Evolutionary conservation across 2,888 invertebrate genomes (phyloP).

Genomic region (Torymus aiolomorphi): DNA sequence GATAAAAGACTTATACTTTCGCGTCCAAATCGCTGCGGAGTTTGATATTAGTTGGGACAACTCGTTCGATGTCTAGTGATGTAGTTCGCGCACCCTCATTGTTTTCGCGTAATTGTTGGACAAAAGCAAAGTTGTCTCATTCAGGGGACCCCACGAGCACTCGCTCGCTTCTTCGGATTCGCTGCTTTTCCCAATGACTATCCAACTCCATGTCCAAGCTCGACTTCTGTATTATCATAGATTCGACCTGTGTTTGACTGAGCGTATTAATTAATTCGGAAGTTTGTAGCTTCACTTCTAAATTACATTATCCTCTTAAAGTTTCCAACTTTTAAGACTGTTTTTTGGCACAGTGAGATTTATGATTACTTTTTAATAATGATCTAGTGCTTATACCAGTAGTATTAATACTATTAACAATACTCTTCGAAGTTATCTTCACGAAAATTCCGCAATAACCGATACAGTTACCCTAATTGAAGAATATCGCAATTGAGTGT

Average conservation of each 20-base stretch:
- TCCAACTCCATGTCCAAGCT: neutral
- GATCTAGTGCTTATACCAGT: too few species aligned
- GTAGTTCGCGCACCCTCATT: slow-evolving; percentile 65
- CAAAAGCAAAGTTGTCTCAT: slow-evolving; percentile 74
- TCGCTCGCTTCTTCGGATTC: slow-evolving; percentile 35
- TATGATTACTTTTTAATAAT: too few species aligned
- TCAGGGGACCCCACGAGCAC: slow-evolving; percentile 60
- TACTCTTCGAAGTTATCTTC: too few species aligned
- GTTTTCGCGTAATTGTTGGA: slow-evolving; percentile 71
- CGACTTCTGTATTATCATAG: slow-evolving; percentile 33
- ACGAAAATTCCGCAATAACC: too few species aligned
- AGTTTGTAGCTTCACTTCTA: neutral
- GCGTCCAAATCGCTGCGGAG: slow-evolving; percentile 56
- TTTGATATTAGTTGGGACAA: slow-evolving; percentile 71
- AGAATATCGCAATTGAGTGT: too few species aligned
- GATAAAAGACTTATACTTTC: slow-evolving; percentile 38
- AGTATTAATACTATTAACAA: too few species aligned
- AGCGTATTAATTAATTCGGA: slow-evolving; percentile 43
- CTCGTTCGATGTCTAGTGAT: slow-evolving; percentile 55
- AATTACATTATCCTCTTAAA: slow-evolving; percentile 12
- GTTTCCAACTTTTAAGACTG: neutral
- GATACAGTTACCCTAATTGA: too few species aligned
- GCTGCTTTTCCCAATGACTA: slow-evolving; percentile 42
- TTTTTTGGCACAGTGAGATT: too few species aligned
- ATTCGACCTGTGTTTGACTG: slow-evolving; percentile 37